These are phyloP conservation scores for Campaea margaritaria DNA, from an alignment of 2,888 invertebrate genomes.

Conservation along the genomic window DNA sequence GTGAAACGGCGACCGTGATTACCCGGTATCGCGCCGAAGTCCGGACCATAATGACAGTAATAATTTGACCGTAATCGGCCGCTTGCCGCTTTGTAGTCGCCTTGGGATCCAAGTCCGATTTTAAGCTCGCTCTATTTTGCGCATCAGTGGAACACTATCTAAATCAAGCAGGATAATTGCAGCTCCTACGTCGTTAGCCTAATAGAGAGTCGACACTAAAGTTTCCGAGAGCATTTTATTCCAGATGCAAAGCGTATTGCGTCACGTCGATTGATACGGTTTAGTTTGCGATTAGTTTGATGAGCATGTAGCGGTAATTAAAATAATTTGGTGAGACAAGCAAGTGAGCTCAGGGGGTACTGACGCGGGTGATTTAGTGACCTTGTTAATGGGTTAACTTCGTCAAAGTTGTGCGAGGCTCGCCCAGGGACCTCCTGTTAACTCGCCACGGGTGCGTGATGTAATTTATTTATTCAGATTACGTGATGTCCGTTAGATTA, in stretches of 20 bases:
- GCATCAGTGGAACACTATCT: slow-evolving; percentile 76
- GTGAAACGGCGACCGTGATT: slow-evolving; percentile 66
- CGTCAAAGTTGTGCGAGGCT: slow-evolving; percentile 65
- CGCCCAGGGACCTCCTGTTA: slow-evolving; percentile 56
- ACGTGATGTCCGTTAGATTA: slow-evolving; percentile 37
- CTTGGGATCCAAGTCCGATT: slow-evolving; percentile 78
- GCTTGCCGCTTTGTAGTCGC: slow-evolving; percentile 77
- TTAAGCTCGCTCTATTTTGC: slow-evolving; percentile 78
- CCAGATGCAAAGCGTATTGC: slow-evolving; percentile 41
- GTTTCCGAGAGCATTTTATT: slow-evolving; percentile 35
- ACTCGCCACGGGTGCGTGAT: slow-evolving; percentile 52
- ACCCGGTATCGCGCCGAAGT: slow-evolving; percentile 63
- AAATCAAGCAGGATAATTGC: slow-evolving; percentile 76
- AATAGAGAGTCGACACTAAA: slow-evolving; percentile 49
- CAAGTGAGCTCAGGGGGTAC: slow-evolving; percentile 59
- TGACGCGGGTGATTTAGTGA: slow-evolving; percentile 77
- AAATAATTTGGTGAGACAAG: slow-evolving; percentile 70
- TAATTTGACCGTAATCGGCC: slow-evolving; percentile 77
- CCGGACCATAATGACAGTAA: slow-evolving; percentile 78
- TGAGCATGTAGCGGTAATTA: slow-evolving; percentile 63
- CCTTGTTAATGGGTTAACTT: slow-evolving; percentile 77
- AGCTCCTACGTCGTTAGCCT: slow-evolving; percentile 61
- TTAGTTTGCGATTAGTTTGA: slow-evolving; percentile 44
- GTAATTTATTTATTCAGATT: slow-evolving; percentile 49
- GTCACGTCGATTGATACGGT: slow-evolving; percentile 28